phyloP scores from a whole-genome alignment of 2,888 invertebrate species.

The Caenorhabditis auriculariae region DNA sequence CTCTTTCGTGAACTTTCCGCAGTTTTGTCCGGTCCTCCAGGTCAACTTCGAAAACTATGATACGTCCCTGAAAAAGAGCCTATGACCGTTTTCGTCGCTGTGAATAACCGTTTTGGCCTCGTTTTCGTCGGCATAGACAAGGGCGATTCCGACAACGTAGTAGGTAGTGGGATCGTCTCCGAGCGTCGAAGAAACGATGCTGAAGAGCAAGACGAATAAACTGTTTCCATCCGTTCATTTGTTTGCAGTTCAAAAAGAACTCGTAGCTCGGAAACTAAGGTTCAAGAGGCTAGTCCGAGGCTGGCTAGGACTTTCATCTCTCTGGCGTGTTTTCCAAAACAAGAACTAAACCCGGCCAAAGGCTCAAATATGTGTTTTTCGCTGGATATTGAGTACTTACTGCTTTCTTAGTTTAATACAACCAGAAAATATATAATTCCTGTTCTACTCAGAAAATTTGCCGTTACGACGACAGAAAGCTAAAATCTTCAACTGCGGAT shows the following conservation, averaged over 20 bases:
- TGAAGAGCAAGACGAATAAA: conserved; percentile 6
- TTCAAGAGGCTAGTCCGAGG: too few relatives aligned
- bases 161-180: conserved; percentile 89
- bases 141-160: conserved; percentile 90
- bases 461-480: too few relatives aligned
- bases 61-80: conserved; percentile 43
- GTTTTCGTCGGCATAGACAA: conserved; percentile 90
- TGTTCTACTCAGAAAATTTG: too few relatives aligned
- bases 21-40: conserved; percentile 38
- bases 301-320: too few relatives aligned
- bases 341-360: too few relatives aligned
- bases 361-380: neutral
- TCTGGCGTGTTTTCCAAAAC: too few relatives aligned
- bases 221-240: too few relatives aligned
- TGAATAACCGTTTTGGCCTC: conserved; percentile 68
- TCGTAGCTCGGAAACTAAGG: too few relatives aligned
- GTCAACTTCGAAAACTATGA: conserved; percentile 48
- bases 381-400: neutral
- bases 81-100: neutral
- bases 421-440: neutral
- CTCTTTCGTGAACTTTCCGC: conserved; percentile 85
- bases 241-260: too few relatives aligned
- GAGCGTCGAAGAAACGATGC: conserved; percentile 37
- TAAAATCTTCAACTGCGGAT: too few relatives aligned
- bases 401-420: neutral